Evolutionary conservation across 2,888 invertebrate species (phyloP).

Genomic region (Holacanthella duospinosa): DNA sequence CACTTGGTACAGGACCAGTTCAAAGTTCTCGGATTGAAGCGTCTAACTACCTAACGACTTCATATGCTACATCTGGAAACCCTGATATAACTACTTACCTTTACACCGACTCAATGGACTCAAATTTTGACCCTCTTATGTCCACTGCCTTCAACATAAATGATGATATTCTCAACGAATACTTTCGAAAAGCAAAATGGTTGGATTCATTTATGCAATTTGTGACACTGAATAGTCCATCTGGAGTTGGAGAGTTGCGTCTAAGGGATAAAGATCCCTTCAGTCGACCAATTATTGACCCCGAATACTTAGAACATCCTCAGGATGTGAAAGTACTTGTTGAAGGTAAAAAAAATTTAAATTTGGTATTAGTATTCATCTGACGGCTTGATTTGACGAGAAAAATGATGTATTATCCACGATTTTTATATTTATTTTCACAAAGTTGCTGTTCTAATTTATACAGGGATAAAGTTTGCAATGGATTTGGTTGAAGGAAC

Average conservation of each 20-base stretch:
- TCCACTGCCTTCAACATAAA: not conserved
- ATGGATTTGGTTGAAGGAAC: slow-evolving; percentile 18
- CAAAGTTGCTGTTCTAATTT: not conserved
- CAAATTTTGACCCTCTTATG: not conserved
- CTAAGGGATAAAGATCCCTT: slow-evolving; percentile 13
- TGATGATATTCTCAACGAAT: not conserved
- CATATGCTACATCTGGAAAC: too few relatives aligned
- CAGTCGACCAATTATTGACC: slow-evolving; percentile 17
- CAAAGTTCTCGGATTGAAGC: too few relatives aligned
- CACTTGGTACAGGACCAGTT: too few relatives aligned
- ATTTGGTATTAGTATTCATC: too few relatives aligned
- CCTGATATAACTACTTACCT: too few relatives aligned
- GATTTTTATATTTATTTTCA: not conserved
- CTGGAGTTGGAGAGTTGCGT: slow-evolving; percentile 10
- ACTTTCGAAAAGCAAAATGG: slow-evolving; percentile 10
- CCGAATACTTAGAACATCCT: slow-evolving; percentile 16
- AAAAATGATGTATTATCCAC: too few relatives aligned
- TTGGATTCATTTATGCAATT: slow-evolving; percentile 18
- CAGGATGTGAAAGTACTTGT: slow-evolving; percentile 12
- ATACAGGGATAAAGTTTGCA: slow-evolving; percentile 19
- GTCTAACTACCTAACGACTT: too few relatives aligned
- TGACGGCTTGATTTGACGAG: too few relatives aligned
- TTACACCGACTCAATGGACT: not conserved
- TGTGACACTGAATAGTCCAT: slow-evolving; percentile 10
- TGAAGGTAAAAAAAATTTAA: too few relatives aligned